Percentiles rank a stretch among this genome's conserved stretches.
These are phyloP conservation scores for Spizella passerina DNA, from an alignment of 2,797 vertebrate genomes.

Conservation along the genomic window DNA sequence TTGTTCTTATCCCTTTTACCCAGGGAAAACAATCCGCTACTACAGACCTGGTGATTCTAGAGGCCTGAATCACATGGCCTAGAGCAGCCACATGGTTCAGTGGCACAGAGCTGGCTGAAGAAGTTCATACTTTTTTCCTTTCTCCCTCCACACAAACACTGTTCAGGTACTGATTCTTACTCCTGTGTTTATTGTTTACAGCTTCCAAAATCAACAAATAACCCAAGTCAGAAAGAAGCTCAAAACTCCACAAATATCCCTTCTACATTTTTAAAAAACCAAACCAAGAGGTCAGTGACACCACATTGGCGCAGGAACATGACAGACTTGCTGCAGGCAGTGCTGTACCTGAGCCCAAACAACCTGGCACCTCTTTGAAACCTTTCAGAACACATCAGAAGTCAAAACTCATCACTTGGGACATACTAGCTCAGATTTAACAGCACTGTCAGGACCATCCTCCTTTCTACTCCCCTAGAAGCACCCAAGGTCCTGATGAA, in stretches of 20 bases:
- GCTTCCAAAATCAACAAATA: not conserved
- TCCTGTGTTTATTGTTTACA: not conserved
- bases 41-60: not conserved
- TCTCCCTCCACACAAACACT: not conserved
- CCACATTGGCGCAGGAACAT: not conserved
- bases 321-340: fast-evolving
- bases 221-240: not conserved
- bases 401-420: not conserved
- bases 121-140: not conserved
- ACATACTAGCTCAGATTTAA: not conserved
- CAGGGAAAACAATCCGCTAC: not conserved
- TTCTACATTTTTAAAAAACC: not conserved
- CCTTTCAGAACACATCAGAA: not conserved
- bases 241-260: not conserved
- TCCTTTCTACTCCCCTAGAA: not conserved
- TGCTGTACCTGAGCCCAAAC: not conserved
- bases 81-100: not conserved
- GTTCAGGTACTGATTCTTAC: not conserved
- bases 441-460: not conserved
- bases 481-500: not conserved
- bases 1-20: not conserved
- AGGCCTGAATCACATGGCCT: not conserved
- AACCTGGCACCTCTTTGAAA: not conserved
- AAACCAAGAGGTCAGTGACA: not conserved
- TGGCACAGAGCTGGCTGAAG: not conserved